Evolutionary conservation across 2,113 vertebrate species (phyloP).

Genomic region (Aramus guarauna): DNA sequence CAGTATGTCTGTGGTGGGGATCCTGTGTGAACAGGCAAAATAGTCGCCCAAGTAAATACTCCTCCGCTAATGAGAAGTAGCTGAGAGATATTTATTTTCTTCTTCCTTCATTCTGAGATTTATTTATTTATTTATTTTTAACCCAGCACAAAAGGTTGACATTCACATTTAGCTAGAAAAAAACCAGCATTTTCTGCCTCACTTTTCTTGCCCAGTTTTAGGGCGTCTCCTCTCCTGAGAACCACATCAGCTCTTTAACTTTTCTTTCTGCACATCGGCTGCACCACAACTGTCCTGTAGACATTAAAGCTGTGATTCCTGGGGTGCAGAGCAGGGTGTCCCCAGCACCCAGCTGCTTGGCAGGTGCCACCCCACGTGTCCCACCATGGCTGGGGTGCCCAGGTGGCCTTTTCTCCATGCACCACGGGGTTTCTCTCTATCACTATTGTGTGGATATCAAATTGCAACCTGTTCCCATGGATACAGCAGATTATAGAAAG

Average conservation of each 20-base stretch:
- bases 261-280: background rate
- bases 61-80: conserved; percentile 7
- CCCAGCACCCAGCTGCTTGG: background rate
- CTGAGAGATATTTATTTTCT: background rate
- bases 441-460: background rate
- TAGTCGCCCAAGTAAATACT: background rate
- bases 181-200: background rate
- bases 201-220: fast-evolving
- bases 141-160: background rate
- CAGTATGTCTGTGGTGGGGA: background rate
- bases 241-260: background rate
- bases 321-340: background rate
- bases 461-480: conserved; percentile 48
- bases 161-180: background rate
- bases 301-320: background rate
- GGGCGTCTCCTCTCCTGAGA: background rate
- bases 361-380: background rate
- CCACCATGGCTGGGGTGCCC: background rate
- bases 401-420: background rate
- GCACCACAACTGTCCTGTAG: background rate
- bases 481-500: background rate
- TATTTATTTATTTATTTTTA: background rate
- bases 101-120: background rate
- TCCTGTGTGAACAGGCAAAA: background rate
- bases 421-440: background rate